phyloP scores from a whole-genome alignment of 2,113 vertebrate genomes.

The Sminthopsis crassicaudata region DNA sequence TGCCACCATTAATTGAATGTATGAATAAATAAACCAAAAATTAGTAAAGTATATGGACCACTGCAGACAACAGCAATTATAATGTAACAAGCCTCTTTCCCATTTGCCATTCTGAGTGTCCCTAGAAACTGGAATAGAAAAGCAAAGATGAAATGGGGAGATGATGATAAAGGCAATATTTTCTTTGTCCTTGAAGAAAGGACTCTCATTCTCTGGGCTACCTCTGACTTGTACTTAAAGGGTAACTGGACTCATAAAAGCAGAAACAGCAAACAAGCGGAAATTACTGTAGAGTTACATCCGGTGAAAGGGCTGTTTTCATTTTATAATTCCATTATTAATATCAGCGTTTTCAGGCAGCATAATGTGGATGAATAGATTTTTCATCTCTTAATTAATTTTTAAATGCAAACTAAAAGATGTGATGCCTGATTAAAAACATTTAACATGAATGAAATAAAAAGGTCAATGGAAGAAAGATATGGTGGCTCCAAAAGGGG shows the following conservation, averaged over 20 bases:
- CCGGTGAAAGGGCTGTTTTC: neutral
- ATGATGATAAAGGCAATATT: neutral
- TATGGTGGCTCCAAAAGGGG: constrained; percentile 39
- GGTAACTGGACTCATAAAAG: constrained; percentile 15
- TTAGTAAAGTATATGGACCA: neutral
- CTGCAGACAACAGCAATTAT: neutral
- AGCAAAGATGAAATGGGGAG: neutral
- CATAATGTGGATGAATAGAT: neutral
- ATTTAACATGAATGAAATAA: constrained; percentile 61
- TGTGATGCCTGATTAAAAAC: neutral
- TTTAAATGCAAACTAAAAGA: constrained; percentile 28
- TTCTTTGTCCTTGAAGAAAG: neutral
- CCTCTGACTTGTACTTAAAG: constrained; percentile 32
- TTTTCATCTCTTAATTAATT: constrained; percentile 33
- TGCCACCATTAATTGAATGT: neutral
- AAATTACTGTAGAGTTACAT: neutral
- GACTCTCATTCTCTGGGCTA: neutral
- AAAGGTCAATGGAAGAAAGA: constrained; percentile 78
- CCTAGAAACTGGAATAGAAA: neutral
- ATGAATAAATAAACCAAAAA: neutral
- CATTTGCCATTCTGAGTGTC: neutral
- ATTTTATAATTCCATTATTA: constrained; percentile 19
- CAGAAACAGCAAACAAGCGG: neutral
- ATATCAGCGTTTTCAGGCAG: constrained; percentile 27
- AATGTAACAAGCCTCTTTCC: neutral